These are phyloP conservation scores for Gymnopithys bicolor DNA, from an alignment of 2,797 vertebrate genomes.

Conservation along the genomic window DNA sequence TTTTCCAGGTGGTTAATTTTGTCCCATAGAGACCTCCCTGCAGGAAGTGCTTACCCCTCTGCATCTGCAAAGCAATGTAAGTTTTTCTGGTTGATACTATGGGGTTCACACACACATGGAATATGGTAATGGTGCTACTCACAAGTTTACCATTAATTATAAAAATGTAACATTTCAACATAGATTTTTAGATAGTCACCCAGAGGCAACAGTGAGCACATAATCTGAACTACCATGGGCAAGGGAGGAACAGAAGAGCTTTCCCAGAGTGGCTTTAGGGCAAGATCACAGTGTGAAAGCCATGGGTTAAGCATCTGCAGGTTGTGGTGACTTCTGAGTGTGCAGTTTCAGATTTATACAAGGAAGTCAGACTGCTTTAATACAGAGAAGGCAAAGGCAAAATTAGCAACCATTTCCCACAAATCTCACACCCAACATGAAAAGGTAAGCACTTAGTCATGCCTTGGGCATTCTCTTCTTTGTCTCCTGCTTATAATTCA, in stretches of 20 bases:
- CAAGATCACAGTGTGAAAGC: not conserved
- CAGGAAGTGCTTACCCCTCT: not conserved
- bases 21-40: not conserved
- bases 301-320: not conserved
- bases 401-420: not conserved
- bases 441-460: not conserved
- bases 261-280: not conserved
- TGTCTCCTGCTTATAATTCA: not conserved
- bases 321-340: not conserved
- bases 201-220: not conserved
- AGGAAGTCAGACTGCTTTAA: not conserved
- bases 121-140: not conserved
- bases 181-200: not conserved
- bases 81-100: not conserved
- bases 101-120: not conserved
- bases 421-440: not conserved
- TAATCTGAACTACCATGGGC: not conserved
- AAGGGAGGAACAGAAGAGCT: not conserved
- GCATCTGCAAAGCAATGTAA: accelerated
- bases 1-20: not conserved
- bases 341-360: not conserved
- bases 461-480: not conserved
- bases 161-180: not conserved
- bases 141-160: not conserved
- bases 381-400: not conserved